Evolutionary conservation across 2,113 vertebrate species (phyloP).

Genomic region (Addax nasomaculatus): DNA sequence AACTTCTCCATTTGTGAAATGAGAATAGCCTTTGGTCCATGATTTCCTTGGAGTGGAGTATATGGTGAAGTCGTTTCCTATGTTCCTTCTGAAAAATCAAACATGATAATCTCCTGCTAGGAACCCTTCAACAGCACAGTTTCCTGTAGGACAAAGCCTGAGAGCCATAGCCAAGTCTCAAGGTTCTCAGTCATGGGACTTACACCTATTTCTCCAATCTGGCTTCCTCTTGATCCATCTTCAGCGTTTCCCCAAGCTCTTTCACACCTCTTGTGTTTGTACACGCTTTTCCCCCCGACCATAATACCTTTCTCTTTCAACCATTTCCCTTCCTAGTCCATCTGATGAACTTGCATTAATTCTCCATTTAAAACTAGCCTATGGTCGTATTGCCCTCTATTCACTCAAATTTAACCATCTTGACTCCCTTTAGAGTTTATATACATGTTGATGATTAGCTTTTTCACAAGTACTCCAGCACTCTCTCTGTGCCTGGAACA

Average conservation of each 20-base stretch:
- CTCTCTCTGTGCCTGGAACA: neutral
- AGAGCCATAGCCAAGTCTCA: neutral
- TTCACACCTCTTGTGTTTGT: neutral
- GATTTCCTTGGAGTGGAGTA: neutral
- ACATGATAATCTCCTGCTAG: neutral
- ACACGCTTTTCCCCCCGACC: neutral
- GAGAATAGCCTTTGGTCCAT: neutral
- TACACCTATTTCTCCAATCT: rapidly evolving
- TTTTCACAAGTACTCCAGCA: neutral
- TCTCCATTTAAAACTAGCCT: neutral
- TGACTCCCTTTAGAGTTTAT: neutral
- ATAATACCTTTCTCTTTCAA: neutral
- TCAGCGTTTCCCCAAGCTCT: neutral
- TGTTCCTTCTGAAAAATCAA: neutral
- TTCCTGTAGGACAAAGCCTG: neutral
- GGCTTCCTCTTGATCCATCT: neutral
- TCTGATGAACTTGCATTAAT: neutral
- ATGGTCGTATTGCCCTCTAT: neutral
- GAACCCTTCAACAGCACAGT: neutral
- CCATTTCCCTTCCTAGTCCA: neutral
- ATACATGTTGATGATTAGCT: neutral
- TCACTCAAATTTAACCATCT: neutral
- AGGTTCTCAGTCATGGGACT: neutral
- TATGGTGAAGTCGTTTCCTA: neutral
- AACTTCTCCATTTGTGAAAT: neutral